Evolutionary conservation across 2,888 invertebrate species (phyloP), one percentile per base, ranked within the genome.

Genomic region (Lutraria lutraria): DNA sequence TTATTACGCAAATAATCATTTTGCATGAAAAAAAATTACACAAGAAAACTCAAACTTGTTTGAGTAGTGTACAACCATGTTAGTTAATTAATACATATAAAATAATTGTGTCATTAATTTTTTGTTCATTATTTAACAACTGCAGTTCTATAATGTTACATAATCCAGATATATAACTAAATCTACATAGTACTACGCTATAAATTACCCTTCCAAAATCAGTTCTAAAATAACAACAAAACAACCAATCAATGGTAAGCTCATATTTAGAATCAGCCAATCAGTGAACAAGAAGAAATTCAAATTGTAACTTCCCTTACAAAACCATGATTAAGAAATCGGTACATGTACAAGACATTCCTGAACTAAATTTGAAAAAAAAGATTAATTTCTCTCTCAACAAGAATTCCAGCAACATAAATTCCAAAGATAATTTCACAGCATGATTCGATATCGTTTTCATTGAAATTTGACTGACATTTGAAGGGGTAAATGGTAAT

Each of bases 181-280:
- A 43, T 43, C 76, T 76, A 76, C 19, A 16, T 25, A 76, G 15
- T 76, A 34, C 76, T 83, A 34, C 21, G 0, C 68, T 84, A 84
- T 68, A 10, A 53, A 16, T 16, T 54, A 68, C 81, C 76, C 81
- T 84, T 84, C 60, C 81, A 88, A 88, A 88, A 88, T 88, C 83
- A 88, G 84, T 76, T 88, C 88, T 88, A 76, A 88, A 88, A 83
- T 84, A 29, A 31, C 79, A 88, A 72, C 81, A 68, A 84, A 84
- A 84, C 15, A 68, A 13, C 29, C 76, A 76, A 34, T 76, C 76
- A 76, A 25, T n/a, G 21, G n/a, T 25, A 25, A 68, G 63, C 25
- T 25, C 63, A 68, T n/a, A 3, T 4, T 68, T 60, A 8, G 21
- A 19, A 60, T 21, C 13, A 13, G n/a, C 63, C 63, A 68, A 68